Base-by-base conservation (phyloP, 2,888 invertebrate genomes). In the Ichneumon xanthorius region DNA sequence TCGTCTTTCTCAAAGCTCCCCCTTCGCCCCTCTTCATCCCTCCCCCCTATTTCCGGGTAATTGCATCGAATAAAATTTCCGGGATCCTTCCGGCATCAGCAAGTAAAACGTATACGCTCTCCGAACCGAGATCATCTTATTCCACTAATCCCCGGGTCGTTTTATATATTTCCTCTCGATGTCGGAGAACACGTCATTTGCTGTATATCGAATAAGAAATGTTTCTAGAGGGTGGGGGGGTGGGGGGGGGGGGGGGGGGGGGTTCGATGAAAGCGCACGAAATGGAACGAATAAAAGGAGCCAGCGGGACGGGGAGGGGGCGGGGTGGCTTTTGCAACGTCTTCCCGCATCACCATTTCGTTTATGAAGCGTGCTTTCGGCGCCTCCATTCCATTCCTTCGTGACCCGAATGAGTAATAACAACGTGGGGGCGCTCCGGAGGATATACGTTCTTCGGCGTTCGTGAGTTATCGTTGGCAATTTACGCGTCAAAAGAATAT, bases 331-430 rank as follows among this genome's bases (percentile, higher is more conserved):
- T 26, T 26, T 48, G 53, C 55, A 55, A 79, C 63, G 72, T 16
- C 73, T 50, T 68, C 68, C 22, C 72, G 67, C 67, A 84, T 84
- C 78, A 81, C 70, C 77, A 78, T 81, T 84, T 81, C 78, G 77
- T 78, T 84, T 73, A 81, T 84, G 84, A 80, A 77, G 78, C 53
- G 72, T 73, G 76, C 37, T 72, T 53, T 75, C 37, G 78, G 82
- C 73, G 82, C 84, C 84, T 50, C 50, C 72, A 37, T 67, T 82
- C 22, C 72, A 77, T 70, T 71, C 45, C 63, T 33, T 30, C 53
- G 68, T 81, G 78, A 81, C 81, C 77, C 77, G 77, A 84, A 81
- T 84, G 77, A 77, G 81, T 73, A 78, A 84, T 84, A 81, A 75
- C 73, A 81, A 53, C 53, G 80, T 78, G 40, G 73, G 73, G 61